These are phyloP conservation scores for Erebia ligea DNA, from an alignment of 2,888 invertebrate species.

Conservation along the genomic window DNA sequence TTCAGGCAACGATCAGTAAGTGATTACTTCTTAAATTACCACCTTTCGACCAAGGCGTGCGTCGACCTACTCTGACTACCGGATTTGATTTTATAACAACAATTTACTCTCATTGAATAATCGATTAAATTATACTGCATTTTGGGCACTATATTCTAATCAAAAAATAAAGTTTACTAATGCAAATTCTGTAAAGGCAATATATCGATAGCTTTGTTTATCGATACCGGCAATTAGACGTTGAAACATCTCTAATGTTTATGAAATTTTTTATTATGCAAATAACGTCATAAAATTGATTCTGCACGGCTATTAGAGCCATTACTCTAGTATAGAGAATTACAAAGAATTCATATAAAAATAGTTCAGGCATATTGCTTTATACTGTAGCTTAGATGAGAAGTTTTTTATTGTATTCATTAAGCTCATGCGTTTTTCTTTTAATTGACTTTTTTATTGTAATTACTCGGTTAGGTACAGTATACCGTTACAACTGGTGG, in stretches of 20 bases:
- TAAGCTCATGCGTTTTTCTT: constrained; percentile 21
- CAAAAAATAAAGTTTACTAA: constrained; percentile 21
- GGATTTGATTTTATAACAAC: constrained; percentile 44
- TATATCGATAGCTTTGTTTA: constrained; percentile 40
- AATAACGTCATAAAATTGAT: constrained; percentile 64
- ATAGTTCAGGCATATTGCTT: constrained; percentile 29
- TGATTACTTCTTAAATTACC: constrained; percentile 78
- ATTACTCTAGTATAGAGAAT: constrained; percentile 54
- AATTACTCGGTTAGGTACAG: constrained; percentile 23
- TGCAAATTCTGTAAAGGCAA: constrained; percentile 26
- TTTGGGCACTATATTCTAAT: constrained; percentile 26
- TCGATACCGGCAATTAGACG: constrained; percentile 37
- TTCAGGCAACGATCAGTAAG: constrained; percentile 64
- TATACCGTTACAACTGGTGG: constrained; percentile 27
- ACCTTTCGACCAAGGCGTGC: constrained; percentile 41
- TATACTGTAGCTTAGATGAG: constrained; percentile 26
- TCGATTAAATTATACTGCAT: constrained; percentile 34
- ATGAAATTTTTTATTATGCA: constrained; percentile 51
- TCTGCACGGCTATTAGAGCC: constrained; percentile 57
- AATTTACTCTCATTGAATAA: constrained; percentile 38
- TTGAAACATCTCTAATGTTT: constrained; percentile 37
- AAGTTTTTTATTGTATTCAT: constrained; percentile 30
- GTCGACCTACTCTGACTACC: constrained; percentile 53
- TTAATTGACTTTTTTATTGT: constrained; percentile 35
- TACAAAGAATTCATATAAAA: constrained; percentile 47